Evolutionary conservation across 2,113 vertebrate genomes (phyloP), one percentile per base, ranked within the genome.

Genomic region (Aspiorhynchus laticeps): DNA sequence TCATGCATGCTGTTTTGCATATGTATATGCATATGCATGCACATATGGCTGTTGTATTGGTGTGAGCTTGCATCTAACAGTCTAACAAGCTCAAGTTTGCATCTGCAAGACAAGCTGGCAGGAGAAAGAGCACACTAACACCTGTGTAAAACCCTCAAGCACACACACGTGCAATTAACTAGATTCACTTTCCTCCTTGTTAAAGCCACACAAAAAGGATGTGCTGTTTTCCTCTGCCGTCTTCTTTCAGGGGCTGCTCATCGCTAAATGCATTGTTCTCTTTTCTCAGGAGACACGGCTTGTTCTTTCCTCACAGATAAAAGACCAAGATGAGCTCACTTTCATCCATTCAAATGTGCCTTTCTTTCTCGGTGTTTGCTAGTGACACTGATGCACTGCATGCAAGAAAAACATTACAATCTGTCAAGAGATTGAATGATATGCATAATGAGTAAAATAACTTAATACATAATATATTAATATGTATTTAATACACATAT

Each of bases 281-380:
- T 31, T 80, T 36, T 65, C 56, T 73, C 43, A 2, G 53, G 74
- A 28, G 43, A 83, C 59, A 59, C 28, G 28, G 31, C 8, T 80
- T 53, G 36, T 26, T 11, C 28, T 38, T 69, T 48, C 59, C 63
- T 83, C 19, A 3, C 11, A 53, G 36, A 86, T 73, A 59, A 80
- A 75, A 88, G 69, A 26, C 21, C 28, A n/a, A 14, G 75, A 84
- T 41, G 59, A 74, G 36, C 26, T 86, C 65, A 71, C 63, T 77
- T 74, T 26, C 80, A 43, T 88, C 51, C 69, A 74, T 74, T 86
- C 17, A 80, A 63, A 78, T 76, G 14, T 61, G 65, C 38, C 71
- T 84, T 75, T 21, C 36, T 56, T 77, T 77, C 85, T 3, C n/a
- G 9, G 17, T 41, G 28, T 36, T 63, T 65, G 51, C 79, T 33